Conservation (phyloP, 1,140 invertebrate genomes). For the Drosophila elegans region DNA sequence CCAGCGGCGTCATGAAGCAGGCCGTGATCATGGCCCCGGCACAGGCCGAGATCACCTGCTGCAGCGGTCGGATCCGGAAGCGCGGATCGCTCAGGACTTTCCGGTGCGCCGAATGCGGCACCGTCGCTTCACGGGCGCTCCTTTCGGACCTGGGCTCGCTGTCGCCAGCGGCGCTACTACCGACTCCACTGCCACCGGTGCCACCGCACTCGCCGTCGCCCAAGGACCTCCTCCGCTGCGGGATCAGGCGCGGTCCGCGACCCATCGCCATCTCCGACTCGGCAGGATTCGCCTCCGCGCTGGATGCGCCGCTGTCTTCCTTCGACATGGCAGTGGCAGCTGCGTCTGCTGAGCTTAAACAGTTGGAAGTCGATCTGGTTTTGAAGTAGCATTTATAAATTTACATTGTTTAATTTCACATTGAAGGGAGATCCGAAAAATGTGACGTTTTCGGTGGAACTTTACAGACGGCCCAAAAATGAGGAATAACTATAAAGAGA, state of each 20-base stretch:
- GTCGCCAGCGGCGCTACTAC: background rate
- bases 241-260: background rate
- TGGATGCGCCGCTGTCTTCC: conserved; percentile 6
- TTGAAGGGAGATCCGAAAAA: conserved; percentile 1
- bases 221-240: background rate
- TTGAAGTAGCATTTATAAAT: conserved; percentile 29
- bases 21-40: conserved; percentile 95
- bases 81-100: conserved; percentile 87
- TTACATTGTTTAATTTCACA: conserved; percentile 19
- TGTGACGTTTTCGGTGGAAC: conserved; percentile 21
- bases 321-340: conserved; percentile 49
- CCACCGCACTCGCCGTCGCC: background rate
- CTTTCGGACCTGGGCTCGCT: background rate
- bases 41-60: conserved; percentile 96
- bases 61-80: conserved; percentile 91
- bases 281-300: background rate
- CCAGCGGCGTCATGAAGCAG: conserved; percentile 96
- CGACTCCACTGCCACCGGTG: background rate
- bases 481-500: too few species aligned
- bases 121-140: background rate
- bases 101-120: background rate
- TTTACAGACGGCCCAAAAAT: background rate
- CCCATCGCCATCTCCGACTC: background rate
- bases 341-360: conserved; percentile 5
- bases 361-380: conserved; percentile 13